phyloP scores from a whole-genome alignment of 1,140 invertebrate genomes.

The Antheraea mylitta region DNA sequence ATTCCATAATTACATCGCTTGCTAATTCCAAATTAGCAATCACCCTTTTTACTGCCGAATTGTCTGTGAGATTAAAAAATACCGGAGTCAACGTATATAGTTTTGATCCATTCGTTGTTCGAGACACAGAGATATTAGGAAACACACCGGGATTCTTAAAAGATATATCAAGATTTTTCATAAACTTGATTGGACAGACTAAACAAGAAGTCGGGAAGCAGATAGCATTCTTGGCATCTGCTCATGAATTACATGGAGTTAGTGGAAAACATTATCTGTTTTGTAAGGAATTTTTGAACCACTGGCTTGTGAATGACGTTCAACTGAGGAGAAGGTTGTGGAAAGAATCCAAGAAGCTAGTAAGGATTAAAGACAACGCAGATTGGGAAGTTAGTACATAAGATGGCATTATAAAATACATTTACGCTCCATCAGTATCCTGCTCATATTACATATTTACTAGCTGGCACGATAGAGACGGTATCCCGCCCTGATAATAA shows the following conservation, averaged over 20 bases:
- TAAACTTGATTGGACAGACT: constrained; percentile 51
- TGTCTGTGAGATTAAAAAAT: constrained; percentile 80
- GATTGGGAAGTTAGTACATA: constrained; percentile 33
- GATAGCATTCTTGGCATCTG: constrained; percentile 48
- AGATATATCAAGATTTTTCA: constrained; percentile 45
- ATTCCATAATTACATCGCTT: constrained; percentile 79
- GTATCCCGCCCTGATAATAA: too few species aligned
- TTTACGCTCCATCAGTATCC: too few species aligned
- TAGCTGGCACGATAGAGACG: too few species aligned
- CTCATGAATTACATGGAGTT: constrained; percentile 42
- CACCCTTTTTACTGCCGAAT: constrained; percentile 82
- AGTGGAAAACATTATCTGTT: constrained; percentile 69
- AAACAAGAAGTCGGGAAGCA: constrained; percentile 59
- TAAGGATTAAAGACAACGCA: constrained; percentile 52
- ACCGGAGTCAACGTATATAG: constrained; percentile 79
- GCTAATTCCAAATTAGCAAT: constrained; percentile 81
- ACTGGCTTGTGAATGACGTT: constrained; percentile 49
- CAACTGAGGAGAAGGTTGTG: constrained; percentile 45
- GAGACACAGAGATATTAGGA: constrained; percentile 52
- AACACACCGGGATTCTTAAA: constrained; percentile 39
- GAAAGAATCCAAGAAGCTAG: constrained; percentile 49
- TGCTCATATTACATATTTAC: too few species aligned
- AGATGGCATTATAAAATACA: too few species aligned
- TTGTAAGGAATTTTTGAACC: constrained; percentile 54
- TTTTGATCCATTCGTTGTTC: constrained; percentile 81